Evolutionary conservation across 2,113 vertebrate genomes (phyloP), one percentile per base, ranked within the genome.

Genomic region (Pagrus major): DNA sequence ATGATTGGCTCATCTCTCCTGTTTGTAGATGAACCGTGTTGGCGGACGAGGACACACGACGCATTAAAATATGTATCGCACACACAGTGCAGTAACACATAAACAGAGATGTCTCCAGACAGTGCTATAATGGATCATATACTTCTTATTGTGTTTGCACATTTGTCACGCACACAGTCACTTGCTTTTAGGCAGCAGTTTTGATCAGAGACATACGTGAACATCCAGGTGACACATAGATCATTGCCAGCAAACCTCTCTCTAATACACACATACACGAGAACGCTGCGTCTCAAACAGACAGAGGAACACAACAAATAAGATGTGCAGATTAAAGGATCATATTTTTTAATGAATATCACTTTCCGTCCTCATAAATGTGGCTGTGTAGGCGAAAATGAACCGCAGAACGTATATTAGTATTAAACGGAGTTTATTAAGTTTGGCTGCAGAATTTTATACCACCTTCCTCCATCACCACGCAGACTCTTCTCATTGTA

Each of bases 361-460:
- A 42, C 33, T 31, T 27, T 37, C 37, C 20, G 5, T 67, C 23
- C 23, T 78, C 33, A 5, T 35, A n/a, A 16, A 56, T 9, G 79
- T 56, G 64, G 37, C 29, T 16, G 33, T 33, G 64, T 35, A 9
- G 80, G 66, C 3, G 60, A 11, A 25, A 6, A 18, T 15, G 35
- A 61, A 23, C 49, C 31, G 72, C 49, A 51, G 56, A 39, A 59
- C 37, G 41, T 47, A 27, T 25, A 63, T 77, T 78, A 51, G 80
- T 80, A 68, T 84, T 60, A 39, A 79, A 35, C 41, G 4, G 44
- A 33, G 52, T 51, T 77, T 64, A 73, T 69, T 71, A 58, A 63
- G 21, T 76, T 64, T 9, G 61, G n/a, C 76, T 84, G 64, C 54
- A 49, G 56, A 15, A 10, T 63, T 21, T 59, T 20, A 14, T 18